Evolutionary conservation across 2,113 vertebrate species (phyloP), one percentile per base, ranked within the genome.

Genomic region (Mastomys coucha): DNA sequence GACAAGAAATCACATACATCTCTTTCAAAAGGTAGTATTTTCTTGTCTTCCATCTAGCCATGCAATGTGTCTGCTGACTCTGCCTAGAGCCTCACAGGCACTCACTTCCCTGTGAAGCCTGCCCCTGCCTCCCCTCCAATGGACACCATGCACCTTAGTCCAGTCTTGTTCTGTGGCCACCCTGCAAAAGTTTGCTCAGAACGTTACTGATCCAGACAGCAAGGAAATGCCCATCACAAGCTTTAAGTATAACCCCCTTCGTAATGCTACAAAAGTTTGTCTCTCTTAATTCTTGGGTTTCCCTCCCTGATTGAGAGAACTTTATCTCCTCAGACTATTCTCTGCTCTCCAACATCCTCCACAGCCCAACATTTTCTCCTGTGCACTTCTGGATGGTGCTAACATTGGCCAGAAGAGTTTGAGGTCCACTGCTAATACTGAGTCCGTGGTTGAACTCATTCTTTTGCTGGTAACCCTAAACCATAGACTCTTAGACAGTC

Each of bases 221-320:
- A 94, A 94, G 94, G 92, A 92, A 93, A 82, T 86, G 16, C 28
- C 95, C 53, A 39, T 85, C 89, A 80, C 20, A 58, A 75, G n/a
- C 42, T 91, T 77, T 93, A 91, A 93, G n/a, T 91, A 72, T 85
- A 94, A 72, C 17, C 28, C 92, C 13, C 89, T 73, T 82, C 70
- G 90, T 81, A 86, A 77, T 49, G 85, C 70, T 58, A 24, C 53
- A 88, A 39, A 33, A 80, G 42, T 8, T 22, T 58, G 26, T 96
- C 91, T 96, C 76, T 95, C 93, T 17, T 93, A 65, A 96, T 92
- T 93, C 84, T 86, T 80, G 28, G 70, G 75, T 97, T 95, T 69
- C 65, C 12, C 20, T 98, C 51, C 39, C 69, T 92, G 81, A 96
- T 53, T 89, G 58, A 82, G 60, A 91, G 36, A 63, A 72, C 73